phyloP scores from a whole-genome alignment of 1,140 invertebrate species.

The Cryptotermes secundus region DNA sequence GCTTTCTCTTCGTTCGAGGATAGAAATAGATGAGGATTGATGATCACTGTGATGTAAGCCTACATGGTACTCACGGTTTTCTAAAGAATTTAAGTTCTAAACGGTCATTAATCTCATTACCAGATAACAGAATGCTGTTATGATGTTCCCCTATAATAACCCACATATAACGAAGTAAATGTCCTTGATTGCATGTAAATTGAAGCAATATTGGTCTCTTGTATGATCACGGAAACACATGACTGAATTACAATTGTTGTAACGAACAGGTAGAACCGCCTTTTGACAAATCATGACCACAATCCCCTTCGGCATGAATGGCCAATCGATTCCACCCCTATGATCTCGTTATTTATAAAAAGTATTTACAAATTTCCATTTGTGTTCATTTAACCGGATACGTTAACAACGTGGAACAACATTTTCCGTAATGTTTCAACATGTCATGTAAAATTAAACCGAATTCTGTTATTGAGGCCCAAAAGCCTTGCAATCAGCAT shows the following conservation, averaged over 20 bases:
- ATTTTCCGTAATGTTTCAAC: background rate
- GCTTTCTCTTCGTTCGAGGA: no score
- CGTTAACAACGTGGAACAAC: background rate
- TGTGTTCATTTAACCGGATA: background rate
- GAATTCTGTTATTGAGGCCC: background rate
- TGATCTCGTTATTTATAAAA: background rate
- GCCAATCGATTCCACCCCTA: background rate
- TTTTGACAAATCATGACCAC: no score
- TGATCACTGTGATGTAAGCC: no score
- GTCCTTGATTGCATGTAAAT: background rate
- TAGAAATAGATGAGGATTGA: no score
- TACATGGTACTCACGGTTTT: no score
- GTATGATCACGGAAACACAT: background rate
- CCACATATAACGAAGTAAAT: background rate
- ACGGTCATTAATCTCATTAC: no score
- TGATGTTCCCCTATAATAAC: background rate
- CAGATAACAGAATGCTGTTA: no score
- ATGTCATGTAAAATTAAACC: background rate
- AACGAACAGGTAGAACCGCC: no score
- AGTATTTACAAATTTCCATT: background rate
- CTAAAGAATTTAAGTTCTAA: no score
- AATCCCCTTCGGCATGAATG: background rate
- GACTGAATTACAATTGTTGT: background rate
- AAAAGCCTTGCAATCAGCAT: background rate
- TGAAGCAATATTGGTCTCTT: background rate